phyloP scores from a whole-genome alignment of 2,113 vertebrate species.

The Onychostruthus taczanowskii region DNA sequence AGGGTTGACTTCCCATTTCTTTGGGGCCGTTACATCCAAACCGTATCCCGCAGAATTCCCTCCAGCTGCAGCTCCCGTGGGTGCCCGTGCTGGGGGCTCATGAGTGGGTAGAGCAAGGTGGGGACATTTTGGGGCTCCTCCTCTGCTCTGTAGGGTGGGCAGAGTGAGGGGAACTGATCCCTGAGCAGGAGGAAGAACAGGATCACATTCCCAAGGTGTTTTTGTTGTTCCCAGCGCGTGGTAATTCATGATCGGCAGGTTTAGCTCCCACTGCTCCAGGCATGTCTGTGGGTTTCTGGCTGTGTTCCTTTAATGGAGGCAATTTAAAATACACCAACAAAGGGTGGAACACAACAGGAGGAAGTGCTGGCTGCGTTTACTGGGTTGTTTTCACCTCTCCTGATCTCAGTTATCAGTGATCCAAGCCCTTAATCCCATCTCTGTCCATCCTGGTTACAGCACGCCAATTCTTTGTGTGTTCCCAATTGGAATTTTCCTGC shows the following conservation, averaged over 20 bases:
- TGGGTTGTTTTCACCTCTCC: background rate
- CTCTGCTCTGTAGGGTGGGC: background rate
- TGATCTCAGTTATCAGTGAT: background rate
- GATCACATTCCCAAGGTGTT: background rate
- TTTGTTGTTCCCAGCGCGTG: background rate
- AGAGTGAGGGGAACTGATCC: background rate
- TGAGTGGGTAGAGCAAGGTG: background rate
- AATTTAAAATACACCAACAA: background rate
- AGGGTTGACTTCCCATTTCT: background rate
- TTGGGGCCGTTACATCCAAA: accelerated
- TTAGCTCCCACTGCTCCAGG: background rate
- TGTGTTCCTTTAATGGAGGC: background rate
- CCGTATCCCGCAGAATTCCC: background rate
- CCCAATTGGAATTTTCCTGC: background rate
- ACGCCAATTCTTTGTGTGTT: background rate
- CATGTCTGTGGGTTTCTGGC: background rate
- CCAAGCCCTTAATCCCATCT: background rate
- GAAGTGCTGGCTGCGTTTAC: background rate
- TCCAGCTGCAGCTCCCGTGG: background rate
- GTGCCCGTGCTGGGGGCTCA: background rate
- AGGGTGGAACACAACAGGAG: background rate
- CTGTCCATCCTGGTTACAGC: background rate
- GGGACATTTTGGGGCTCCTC: background rate
- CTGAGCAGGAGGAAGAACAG: background rate
- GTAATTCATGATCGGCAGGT: background rate